These are phyloP conservation scores for Spheniscus humboldti DNA, from an alignment of 2,797 vertebrate genomes.

Conservation along the genomic window DNA sequence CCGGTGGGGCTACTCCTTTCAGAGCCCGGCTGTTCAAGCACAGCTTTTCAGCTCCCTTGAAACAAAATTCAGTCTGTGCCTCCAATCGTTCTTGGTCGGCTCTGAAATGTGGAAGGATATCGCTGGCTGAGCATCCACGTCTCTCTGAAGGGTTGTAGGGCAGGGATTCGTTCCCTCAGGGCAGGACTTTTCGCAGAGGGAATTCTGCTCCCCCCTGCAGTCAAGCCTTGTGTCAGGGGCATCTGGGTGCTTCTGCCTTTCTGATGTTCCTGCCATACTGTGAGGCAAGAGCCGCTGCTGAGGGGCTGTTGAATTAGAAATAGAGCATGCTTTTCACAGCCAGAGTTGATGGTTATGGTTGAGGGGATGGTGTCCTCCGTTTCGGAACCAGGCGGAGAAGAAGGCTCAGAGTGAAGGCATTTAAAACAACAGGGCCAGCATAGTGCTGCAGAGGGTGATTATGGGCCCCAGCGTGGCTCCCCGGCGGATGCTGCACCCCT, in stretches of 20 bases:
- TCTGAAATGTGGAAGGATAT: background rate
- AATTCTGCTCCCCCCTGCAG: background rate
- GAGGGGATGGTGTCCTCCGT: background rate
- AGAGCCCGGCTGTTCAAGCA: background rate
- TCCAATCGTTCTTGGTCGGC: background rate
- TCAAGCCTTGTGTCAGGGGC: background rate
- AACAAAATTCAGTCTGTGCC: background rate
- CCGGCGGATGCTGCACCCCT: fast-evolving
- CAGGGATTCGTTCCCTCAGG: background rate
- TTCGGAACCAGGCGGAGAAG: background rate
- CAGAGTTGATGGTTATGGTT: background rate
- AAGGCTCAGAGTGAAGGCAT: fast-evolving
- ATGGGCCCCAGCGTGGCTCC: background rate
- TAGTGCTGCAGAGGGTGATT: background rate
- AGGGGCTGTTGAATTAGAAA: background rate
- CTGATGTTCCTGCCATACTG: background rate
- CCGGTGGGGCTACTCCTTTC: background rate
- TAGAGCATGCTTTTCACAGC: background rate
- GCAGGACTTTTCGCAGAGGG: background rate
- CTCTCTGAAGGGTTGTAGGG: background rate
- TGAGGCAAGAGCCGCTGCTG: background rate
- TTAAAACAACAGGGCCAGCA: background rate
- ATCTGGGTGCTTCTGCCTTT: background rate
- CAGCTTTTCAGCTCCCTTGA: background rate
- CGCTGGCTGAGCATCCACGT: background rate